These are phyloP conservation scores for Lordiphosa mommai DNA, from an alignment of 1,140 invertebrate species.

Conservation along the genomic window DNA sequence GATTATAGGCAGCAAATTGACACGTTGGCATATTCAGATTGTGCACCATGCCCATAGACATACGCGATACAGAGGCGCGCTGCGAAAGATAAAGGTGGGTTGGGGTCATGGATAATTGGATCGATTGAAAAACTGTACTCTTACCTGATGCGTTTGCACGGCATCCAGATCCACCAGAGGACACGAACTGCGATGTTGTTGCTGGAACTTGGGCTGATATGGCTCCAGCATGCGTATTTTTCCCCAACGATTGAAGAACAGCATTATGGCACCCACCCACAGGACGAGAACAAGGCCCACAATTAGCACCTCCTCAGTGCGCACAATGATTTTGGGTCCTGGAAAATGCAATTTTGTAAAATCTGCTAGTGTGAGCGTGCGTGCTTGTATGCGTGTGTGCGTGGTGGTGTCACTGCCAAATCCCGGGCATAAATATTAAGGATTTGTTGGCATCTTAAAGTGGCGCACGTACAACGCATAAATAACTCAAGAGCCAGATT, in stretches of 20 bases:
- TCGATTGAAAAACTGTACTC: not conserved
- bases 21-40: slow-evolving; percentile 77
- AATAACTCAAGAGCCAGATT: slow-evolving; percentile 44
- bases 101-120: not conserved
- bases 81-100: slow-evolving; percentile 17
- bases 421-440: not conserved
- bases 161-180: slow-evolving; percentile 82
- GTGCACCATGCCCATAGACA: slow-evolving; percentile 78
- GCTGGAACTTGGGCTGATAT: slow-evolving; percentile 94
- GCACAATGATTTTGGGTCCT: slow-evolving; percentile 83
- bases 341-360: slow-evolving; percentile 5
- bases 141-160: slow-evolving; percentile 69
- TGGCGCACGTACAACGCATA: slow-evolving; percentile 40
- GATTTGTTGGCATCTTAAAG: slow-evolving; percentile 16
- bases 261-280: slow-evolving; percentile 92
- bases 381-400: not conserved
- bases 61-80: slow-evolving; percentile 74
- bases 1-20: slow-evolving; percentile 78
- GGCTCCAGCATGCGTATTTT: slow-evolving; percentile 95
- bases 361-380: not conserved
- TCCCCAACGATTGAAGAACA: slow-evolving; percentile 95
- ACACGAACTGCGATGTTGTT: slow-evolving; percentile 86
- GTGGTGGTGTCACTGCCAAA: not conserved
- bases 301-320: slow-evolving; percentile 91
- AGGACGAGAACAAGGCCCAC: slow-evolving; percentile 91